phyloP scores from a whole-genome alignment of 2,888 invertebrate genomes.

The Iselma pallidipennis region DNA sequence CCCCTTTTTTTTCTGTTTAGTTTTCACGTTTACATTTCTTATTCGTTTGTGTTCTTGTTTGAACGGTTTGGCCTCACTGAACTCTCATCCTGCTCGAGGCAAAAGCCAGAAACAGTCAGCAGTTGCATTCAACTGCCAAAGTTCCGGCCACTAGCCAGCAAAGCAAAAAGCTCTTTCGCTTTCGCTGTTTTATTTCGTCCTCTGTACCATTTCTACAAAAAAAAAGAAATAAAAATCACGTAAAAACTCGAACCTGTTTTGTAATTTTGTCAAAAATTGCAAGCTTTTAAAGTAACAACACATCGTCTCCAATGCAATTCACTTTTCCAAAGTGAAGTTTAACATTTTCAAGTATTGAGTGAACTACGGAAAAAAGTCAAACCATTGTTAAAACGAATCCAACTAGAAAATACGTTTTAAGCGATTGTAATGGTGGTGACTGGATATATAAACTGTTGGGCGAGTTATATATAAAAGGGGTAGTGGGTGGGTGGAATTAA shows the following conservation, averaged over 20 bases:
- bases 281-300: slow-evolving; percentile 41
- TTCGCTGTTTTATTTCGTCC: not conserved
- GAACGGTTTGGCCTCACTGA: slow-evolving; percentile 1
- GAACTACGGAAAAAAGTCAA: slow-evolving; percentile 1
- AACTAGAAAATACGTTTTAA: slow-evolving; percentile 26
- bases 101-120: slow-evolving; percentile 2
- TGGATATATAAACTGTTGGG: not conserved
- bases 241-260: not conserved
- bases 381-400: slow-evolving; percentile 17
- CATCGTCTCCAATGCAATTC: slow-evolving; percentile 23
- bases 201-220: not conserved
- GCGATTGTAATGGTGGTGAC: slow-evolving; percentile 6
- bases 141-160: slow-evolving; percentile 1
- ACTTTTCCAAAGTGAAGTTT: slow-evolving; percentile 1
- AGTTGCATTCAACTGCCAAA: slow-evolving; percentile 2
- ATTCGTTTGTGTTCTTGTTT: slow-evolving; percentile 1
- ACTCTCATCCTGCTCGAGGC: slow-evolving; percentile 1
- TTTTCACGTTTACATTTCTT: slow-evolving; percentile 1
- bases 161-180: not conserved
- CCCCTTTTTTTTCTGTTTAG: not conserved
- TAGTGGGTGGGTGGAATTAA: not conserved
- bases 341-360: not conserved
- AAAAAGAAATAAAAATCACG: too few relatives aligned
- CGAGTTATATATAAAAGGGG: not conserved
- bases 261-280: slow-evolving; percentile 32